Percentiles rank a stretch among this genome's conserved stretches.
Evolutionary conservation across 2,113 vertebrate genomes (phyloP).

Genomic region (Helogale parvula): DNA sequence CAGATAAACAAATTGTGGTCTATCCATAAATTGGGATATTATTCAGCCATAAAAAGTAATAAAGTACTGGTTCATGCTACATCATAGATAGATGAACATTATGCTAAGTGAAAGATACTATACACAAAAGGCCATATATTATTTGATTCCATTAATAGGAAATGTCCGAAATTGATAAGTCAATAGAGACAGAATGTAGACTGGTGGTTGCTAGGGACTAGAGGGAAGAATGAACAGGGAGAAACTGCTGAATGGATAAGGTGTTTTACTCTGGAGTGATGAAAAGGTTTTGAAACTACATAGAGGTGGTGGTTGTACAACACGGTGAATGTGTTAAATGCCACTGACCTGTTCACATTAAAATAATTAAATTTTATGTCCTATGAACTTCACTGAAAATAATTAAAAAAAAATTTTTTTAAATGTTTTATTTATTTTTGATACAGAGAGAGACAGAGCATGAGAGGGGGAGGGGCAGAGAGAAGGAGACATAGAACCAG

Average conservation of each 20-base stretch:
- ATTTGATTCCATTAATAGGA: neutral
- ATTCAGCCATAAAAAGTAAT: neutral
- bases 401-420: neutral
- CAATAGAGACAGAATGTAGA: neutral
- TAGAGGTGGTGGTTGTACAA: neutral
- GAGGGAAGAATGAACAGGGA: neutral
- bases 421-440: no score
- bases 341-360: no score
- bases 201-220: neutral
- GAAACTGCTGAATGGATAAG: neutral
- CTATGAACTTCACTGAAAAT: no score
- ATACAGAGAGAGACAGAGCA: no score
- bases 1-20: neutral
- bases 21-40: neutral
- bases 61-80: neutral
- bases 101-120: neutral
- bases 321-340: neutral
- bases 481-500: no score
- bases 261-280: neutral
- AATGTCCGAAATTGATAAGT: neutral
- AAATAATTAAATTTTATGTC: no score
- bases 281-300: neutral
- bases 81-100: neutral
- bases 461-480: no score
- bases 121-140: neutral